Evolutionary conservation across 92 coral and sea anemone species (phyloP).

Genomic region (Zoanthus gigantus): DNA sequence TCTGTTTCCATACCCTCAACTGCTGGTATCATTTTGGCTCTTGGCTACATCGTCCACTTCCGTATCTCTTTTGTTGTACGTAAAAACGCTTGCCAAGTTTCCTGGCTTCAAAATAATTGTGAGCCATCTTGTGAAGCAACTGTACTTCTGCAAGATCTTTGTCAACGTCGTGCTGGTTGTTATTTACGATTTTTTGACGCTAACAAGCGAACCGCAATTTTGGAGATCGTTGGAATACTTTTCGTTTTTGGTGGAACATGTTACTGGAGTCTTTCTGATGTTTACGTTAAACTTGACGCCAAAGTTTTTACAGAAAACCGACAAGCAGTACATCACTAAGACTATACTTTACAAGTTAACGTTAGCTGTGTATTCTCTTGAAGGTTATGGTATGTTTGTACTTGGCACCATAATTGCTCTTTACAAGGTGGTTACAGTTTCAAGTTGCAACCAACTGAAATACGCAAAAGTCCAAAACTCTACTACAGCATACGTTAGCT

Average conservation of each 20-base stretch:
- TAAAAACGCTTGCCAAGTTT: conserved; percentile 32
- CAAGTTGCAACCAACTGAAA: conserved; percentile 24
- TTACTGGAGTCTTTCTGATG: conserved; percentile 42
- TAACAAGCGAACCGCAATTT: not conserved
- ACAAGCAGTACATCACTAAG: not conserved
- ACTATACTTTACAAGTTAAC: conserved; percentile 33
- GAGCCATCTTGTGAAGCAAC: conserved; percentile 39
- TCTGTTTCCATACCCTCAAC: conserved; percentile 50
- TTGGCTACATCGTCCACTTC: conserved; percentile 36
- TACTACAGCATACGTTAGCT: not conserved
- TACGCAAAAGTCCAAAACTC: not conserved
- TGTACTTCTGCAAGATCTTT: conserved; percentile 62
- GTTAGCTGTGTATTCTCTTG: conserved; percentile 50
- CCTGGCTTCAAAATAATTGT: conserved; percentile 29
- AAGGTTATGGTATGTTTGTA: conserved; percentile 39
- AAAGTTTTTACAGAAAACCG: conserved; percentile 40
- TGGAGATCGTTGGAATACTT: conserved; percentile 18
- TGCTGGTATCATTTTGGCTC: conserved; percentile 50
- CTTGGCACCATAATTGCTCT: conserved; percentile 61
- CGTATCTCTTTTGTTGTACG: conserved; percentile 43
- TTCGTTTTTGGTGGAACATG: conserved; percentile 46
- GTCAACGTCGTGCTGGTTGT: conserved; percentile 37
- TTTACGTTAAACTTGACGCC: conserved; percentile 53
- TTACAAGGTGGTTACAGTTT: conserved; percentile 59
- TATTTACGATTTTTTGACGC: conserved; percentile 59